Conservation (phyloP, 2,888 invertebrate species). For the Zygaena filipendulae region DNA sequence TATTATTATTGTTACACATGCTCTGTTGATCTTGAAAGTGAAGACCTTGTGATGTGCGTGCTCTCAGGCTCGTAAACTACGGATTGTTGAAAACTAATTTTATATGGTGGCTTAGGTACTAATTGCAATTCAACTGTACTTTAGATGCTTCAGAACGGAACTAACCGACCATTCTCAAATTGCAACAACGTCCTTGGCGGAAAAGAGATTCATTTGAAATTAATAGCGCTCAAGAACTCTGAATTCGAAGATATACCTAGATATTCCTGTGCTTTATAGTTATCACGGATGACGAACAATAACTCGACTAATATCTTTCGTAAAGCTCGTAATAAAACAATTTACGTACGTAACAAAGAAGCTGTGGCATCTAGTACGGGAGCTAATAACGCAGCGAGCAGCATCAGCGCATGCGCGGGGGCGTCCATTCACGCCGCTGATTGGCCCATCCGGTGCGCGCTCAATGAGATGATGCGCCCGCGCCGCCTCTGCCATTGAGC, state of each 20-base stretch:
- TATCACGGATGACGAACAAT: no score
- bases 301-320: no score
- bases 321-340: no score
- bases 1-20: conserved; percentile 53
- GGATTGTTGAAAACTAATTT: conserved; percentile 9
- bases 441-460: conserved; percentile 66
- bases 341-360: conserved; percentile 57
- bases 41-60: conserved; percentile 49
- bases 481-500: conserved; percentile 60
- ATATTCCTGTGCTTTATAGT: no score
- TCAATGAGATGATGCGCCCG: conserved; percentile 66
- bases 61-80: conserved; percentile 38
- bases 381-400: conserved; percentile 48
- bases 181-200: no score
- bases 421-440: conserved; percentile 67
- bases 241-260: no score
- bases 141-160: conserved; percentile 7
- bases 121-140: no score
- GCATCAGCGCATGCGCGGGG: conserved; percentile 46
- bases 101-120: no score
- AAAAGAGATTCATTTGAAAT: no score
- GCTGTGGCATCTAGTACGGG: conserved; percentile 50
- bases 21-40: conserved; percentile 68
- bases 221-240: no score
- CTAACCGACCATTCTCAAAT: no score